A percentile compares a stretch with the other conserved stretches of the same genome.
phyloP scores from a whole-genome alignment of 2,797 vertebrate genomes.

The Karalla daura region DNA sequence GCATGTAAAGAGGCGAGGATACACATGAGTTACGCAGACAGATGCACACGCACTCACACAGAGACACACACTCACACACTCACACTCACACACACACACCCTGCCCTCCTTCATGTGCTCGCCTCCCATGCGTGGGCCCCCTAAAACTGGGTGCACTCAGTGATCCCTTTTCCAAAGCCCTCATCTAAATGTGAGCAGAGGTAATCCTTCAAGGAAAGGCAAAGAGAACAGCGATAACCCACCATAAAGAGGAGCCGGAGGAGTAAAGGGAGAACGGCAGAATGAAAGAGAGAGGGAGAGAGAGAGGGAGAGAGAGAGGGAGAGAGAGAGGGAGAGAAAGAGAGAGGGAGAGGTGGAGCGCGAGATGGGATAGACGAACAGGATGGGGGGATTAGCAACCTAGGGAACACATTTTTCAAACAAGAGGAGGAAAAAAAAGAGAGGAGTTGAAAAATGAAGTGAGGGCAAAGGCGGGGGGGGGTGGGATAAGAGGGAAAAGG shows the following conservation, averaged over 20 bases:
- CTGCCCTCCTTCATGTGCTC: conserved; percentile 56
- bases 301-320: conserved; percentile 67
- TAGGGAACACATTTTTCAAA: conserved; percentile 63
- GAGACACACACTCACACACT: conserved; percentile 43
- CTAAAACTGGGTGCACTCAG: conserved; percentile 65
- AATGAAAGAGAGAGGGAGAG: conserved; percentile 52
- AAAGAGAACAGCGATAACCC: conserved; percentile 65
- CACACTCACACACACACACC: conserved; percentile 59
- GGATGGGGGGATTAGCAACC: conserved; percentile 67
- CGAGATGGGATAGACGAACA: conserved; percentile 68
- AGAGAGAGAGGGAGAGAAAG: conserved; percentile 64
- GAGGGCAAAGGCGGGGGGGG: conserved; percentile 21
- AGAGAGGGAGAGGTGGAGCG: conserved; percentile 55
- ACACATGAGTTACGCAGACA: conserved; percentile 57
- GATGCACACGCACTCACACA: conserved; percentile 50
- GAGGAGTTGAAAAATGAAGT: conserved; percentile 55
- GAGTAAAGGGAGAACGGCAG: conserved; percentile 47
- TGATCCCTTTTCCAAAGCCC: conserved; percentile 66
- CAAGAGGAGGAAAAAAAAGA: conserved; percentile 13
- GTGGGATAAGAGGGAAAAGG: conserved; percentile 3
- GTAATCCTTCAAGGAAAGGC: conserved; percentile 74
- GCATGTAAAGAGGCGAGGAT: conserved; percentile 42
- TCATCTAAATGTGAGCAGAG: conserved; percentile 72
- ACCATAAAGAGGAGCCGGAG: conserved; percentile 58
- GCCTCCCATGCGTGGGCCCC: conserved; percentile 71